A percentile compares a stretch with the other conserved stretches of the same genome.
These are phyloP conservation scores for Polypterus bichir DNA, from an alignment of 2,113 vertebrate species.

Conservation along the genomic window DNA sequence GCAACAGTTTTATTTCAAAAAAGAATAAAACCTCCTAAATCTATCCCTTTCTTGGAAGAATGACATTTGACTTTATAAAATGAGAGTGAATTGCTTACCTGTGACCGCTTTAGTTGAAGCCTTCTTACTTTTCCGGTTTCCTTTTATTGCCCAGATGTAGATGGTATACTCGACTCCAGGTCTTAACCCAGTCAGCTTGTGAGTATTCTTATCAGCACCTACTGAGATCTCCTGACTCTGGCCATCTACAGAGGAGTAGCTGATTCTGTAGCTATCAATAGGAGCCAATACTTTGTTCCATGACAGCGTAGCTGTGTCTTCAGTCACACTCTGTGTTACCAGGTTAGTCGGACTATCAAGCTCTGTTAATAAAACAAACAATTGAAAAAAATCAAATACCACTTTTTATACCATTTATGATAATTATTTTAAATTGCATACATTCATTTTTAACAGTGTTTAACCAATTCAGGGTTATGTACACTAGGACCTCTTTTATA, in stretches of 20 bases:
- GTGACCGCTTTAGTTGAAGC: constrained; percentile 39
- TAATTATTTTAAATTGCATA: no score
- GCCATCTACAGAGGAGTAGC: constrained; percentile 50
- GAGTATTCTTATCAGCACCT: constrained; percentile 33
- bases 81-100: constrained; percentile 32
- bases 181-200: constrained; percentile 41
- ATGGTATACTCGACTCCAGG: constrained; percentile 53
- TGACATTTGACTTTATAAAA: no score
- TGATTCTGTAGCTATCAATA: constrained; percentile 58
- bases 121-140: constrained; percentile 43
- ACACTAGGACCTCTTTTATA: no score
- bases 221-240: constrained; percentile 40
- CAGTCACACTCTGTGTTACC: constrained; percentile 41
- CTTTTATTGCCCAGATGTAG: constrained; percentile 53
- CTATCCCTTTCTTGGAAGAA: no score
- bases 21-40: no score
- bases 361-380: constrained; percentile 24
- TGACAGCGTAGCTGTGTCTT: constrained; percentile 45
- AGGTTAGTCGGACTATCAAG: constrained; percentile 46
- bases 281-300: constrained; percentile 53
- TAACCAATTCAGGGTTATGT: no score
- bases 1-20: no score
- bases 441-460: no score
- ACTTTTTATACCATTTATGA: no score
- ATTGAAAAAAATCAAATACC: no score